Evolutionary conservation across 2,888 invertebrate genomes (phyloP).

Genomic region (Drosophila subquinaria): DNA sequence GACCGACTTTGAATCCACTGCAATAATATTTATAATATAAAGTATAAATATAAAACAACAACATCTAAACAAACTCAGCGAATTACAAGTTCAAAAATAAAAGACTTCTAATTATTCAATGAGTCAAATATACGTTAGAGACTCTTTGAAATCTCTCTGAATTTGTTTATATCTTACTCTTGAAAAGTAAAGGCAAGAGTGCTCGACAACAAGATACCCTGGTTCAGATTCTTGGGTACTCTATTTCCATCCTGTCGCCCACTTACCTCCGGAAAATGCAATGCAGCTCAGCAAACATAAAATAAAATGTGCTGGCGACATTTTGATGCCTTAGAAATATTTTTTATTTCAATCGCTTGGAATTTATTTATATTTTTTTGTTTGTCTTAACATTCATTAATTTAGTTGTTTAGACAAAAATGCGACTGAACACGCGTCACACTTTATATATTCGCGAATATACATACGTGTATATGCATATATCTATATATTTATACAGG

Average conservation of each 20-base stretch:
- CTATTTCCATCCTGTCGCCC: conserved; percentile 10
- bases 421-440: conserved; percentile 23
- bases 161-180: too few species aligned
- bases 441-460: conserved; percentile 40
- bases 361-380: conserved; percentile 11
- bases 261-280: conserved; percentile 67
- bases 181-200: too few species aligned
- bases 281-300: conserved; percentile 64
- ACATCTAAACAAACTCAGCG: too few species aligned
- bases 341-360: conserved; percentile 24
- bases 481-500: neutral
- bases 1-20: too few species aligned
- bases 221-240: too few species aligned
- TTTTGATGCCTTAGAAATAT: conserved; percentile 46
- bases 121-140: too few species aligned
- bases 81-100: too few species aligned
- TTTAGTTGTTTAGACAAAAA: conserved; percentile 25
- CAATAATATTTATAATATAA: too few species aligned
- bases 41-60: too few species aligned
- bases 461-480: conserved; percentile 7
- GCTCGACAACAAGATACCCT: too few species aligned
- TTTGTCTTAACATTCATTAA: conserved; percentile 5
- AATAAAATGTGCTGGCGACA: conserved; percentile 66
- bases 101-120: too few species aligned
- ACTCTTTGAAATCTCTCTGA: too few species aligned